These are phyloP conservation scores for Meleagris gallopavo DNA, from an alignment of 2,113 vertebrate genomes.

Conservation along the genomic window DNA sequence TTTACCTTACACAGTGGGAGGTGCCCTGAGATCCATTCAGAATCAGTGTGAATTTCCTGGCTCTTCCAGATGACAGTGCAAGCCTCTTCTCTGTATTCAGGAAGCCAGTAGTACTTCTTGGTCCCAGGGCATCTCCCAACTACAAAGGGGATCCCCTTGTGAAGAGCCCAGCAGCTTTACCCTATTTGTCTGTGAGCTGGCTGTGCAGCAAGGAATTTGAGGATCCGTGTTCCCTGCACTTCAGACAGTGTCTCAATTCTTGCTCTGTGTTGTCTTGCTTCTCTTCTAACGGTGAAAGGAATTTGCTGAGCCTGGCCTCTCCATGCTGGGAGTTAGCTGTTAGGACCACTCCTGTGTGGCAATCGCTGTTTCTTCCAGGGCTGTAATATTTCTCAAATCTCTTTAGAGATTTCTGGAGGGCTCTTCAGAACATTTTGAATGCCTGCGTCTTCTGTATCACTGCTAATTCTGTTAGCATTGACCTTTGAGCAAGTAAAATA, in stretches of 20 bases:
- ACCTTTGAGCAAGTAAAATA: not conserved
- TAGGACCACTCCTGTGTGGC: not conserved
- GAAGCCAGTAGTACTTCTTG: too few species aligned
- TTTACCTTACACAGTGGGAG: not conserved
- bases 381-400: not conserved
- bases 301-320: not conserved
- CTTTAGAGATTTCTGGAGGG: not conserved
- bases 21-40: not conserved
- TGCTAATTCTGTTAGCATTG: not conserved
- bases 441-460: fast-evolving
- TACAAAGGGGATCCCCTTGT: not conserved
- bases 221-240: not conserved
- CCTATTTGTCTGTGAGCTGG: not conserved
- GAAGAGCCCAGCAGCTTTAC: not conserved
- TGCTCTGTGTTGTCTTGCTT: not conserved
- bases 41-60: fast-evolving
- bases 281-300: not conserved
- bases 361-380: not conserved
- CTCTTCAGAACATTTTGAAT: not conserved
- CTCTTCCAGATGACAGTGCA: not conserved
- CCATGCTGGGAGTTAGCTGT: fast-evolving
- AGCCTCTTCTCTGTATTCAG: not conserved
- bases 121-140: not conserved
- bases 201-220: not conserved
- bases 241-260: not conserved